Base-by-base conservation (phyloP, 2,888 invertebrate species). In the Diplolepis rosae region DNA sequence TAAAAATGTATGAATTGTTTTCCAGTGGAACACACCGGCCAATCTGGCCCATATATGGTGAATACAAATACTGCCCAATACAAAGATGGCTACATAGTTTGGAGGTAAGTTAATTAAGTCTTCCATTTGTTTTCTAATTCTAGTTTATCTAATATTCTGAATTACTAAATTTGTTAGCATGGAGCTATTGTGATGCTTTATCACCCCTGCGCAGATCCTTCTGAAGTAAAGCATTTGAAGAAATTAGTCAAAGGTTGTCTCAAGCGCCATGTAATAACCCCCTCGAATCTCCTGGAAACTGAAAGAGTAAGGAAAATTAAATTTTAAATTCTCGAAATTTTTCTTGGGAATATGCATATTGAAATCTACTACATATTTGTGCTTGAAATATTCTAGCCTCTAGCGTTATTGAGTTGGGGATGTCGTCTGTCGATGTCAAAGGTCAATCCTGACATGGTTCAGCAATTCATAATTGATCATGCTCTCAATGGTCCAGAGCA, bases 11-110 rank as follows among this genome's bases (percentile, higher is more conserved):
- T n/a, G n/a, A n/a, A 24, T 70, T 72, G 42, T 72, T 73, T 85
- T 90, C n/a, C 82, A 95, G 95, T 88, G 96, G 96, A 15, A 89
- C 92, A 13, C 96, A 95, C 87, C 91, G 96, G 77, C 94, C 95
- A 4, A 89, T 95, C 28, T 95, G 95, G 93, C 93, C 95, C 1
- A 90, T 91, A 68, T 96, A 93, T 88, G 96, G 96, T 27, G 95
- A 94, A 87, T 96, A 96, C 85, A 89, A 89, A 66, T 96, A 93
- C 87, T 81, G 95, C 18, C 96, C 96, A 0, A 91, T 90, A 51
- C 95, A 96, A 85, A 90, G 96, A 80, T 96, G 95, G 95, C 82
- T 96, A 4, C 95, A 96, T 82, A 95, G 92, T 85, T 88, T 96
- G 56, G 95, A 93, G 90, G 93, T 92, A 83, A 79, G 61, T 30